phyloP scores from a whole-genome alignment of 2,113 vertebrate species.

The Crotalus viridis region DNA sequence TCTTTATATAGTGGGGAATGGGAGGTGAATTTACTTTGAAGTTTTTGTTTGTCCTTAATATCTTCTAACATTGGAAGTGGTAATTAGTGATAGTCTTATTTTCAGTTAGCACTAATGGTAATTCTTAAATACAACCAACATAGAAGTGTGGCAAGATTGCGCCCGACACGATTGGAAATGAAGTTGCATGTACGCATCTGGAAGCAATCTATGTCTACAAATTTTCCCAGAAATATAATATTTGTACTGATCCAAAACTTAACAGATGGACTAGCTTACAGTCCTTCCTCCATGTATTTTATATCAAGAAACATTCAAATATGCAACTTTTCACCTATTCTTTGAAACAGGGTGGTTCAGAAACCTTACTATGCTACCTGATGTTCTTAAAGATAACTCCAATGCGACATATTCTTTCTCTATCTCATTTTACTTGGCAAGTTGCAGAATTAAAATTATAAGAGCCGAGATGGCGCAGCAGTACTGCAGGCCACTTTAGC shows the following conservation, averaged over 20 bases:
- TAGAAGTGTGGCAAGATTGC: background rate
- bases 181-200: background rate
- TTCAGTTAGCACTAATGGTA: background rate
- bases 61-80: background rate
- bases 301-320: background rate
- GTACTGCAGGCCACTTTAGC: no score
- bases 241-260: background rate
- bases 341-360: background rate
- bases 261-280: background rate
- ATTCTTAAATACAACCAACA: background rate
- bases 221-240: background rate
- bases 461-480: no score
- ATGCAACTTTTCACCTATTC: background rate
- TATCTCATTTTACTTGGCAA: background rate
- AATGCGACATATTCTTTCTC: background rate
- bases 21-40: background rate
- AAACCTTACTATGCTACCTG: background rate
- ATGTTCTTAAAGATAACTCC: background rate
- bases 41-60: background rate
- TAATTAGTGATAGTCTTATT: background rate
- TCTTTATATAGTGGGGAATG: no score
- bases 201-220: background rate
- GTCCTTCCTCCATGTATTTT: background rate
- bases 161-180: no score
- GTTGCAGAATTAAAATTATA: background rate